These are phyloP conservation scores for Hydrotaea diabolus DNA, from an alignment of 2,888 invertebrate species.

Conservation along the genomic window DNA sequence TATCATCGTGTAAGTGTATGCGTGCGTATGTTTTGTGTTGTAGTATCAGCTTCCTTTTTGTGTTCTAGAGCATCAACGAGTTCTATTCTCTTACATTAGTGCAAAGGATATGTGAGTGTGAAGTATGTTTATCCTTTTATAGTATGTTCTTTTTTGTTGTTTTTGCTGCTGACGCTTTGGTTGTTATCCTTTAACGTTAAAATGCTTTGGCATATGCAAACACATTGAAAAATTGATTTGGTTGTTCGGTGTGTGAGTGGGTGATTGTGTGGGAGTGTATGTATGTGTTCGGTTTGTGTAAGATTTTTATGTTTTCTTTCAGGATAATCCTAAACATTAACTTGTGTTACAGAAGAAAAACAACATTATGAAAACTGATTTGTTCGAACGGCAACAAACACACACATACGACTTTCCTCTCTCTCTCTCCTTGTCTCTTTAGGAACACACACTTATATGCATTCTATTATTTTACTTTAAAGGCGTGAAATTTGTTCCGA, in stretches of 20 bases:
- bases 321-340: constrained; percentile 70
- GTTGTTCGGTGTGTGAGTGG: constrained; percentile 40
- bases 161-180: not conserved
- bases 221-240: constrained; percentile 65
- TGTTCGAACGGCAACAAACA: constrained; percentile 25
- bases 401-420: not conserved
- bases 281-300: constrained; percentile 46
- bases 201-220: constrained; percentile 66
- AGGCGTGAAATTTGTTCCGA: constrained; percentile 44
- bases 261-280: constrained; percentile 24
- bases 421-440: not conserved
- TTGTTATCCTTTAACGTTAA: constrained; percentile 40
- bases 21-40: constrained; percentile 4
- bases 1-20: constrained; percentile 37
- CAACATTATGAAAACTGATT: constrained; percentile 61
- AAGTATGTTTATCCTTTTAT: constrained; percentile 62
- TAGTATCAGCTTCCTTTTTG: constrained; percentile 16
- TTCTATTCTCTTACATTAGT: constrained; percentile 41
- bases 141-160: constrained; percentile 46
- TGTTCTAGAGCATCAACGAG: constrained; percentile 12
- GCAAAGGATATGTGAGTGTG: constrained; percentile 57
- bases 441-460: not conserved
- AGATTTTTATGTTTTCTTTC: constrained; percentile 67
- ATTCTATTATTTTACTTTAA: constrained; percentile 48
- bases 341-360: constrained; percentile 56